These are phyloP conservation scores for Acarapis woodi DNA, from an alignment of 1,140 invertebrate genomes.

Conservation along the genomic window DNA sequence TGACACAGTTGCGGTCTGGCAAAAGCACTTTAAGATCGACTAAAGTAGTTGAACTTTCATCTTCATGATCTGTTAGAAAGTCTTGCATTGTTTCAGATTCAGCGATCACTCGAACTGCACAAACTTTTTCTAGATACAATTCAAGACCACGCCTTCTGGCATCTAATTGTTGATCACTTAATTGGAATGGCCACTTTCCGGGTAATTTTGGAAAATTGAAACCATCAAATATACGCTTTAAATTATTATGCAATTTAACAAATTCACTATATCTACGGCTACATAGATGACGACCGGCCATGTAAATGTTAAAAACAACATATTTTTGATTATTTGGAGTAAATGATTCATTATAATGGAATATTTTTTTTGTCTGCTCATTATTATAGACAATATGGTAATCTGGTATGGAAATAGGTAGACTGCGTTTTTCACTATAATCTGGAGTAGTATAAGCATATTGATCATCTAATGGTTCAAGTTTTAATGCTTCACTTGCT, in stretches of 20 bases:
- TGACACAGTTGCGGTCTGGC: constrained; percentile 57
- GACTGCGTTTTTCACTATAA: constrained; percentile 85
- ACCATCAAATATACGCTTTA: constrained; percentile 86
- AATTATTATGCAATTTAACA: constrained; percentile 48
- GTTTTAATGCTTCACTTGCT: constrained; percentile 47
- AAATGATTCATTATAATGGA: too few relatives aligned
- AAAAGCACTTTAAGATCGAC: constrained; percentile 68
- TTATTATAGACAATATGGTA: too few relatives aligned
- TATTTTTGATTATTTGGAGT: constrained; percentile 56
- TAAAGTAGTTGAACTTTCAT: constrained; percentile 41
- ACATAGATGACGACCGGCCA: constrained; percentile 89
- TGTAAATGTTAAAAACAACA: constrained; percentile 93
- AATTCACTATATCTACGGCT: constrained; percentile 87
- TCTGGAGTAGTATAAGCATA: constrained; percentile 69
- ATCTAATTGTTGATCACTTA: constrained; percentile 86
- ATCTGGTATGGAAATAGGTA: constrained; percentile 92
- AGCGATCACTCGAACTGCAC: constrained; percentile 84
- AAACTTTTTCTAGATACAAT: constrained; percentile 92
- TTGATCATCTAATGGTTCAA: constrained; percentile 61
- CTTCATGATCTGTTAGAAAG: constrained; percentile 71
- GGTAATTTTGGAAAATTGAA: constrained; percentile 94
- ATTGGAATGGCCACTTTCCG: constrained; percentile 89
- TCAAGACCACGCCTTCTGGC: constrained; percentile 68
- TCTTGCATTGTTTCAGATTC: constrained; percentile 92
- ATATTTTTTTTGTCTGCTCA: too few relatives aligned